Evolutionary conservation across 2,113 vertebrate species (phyloP).

Genomic region (Psittacula cyanocephala): DNA sequence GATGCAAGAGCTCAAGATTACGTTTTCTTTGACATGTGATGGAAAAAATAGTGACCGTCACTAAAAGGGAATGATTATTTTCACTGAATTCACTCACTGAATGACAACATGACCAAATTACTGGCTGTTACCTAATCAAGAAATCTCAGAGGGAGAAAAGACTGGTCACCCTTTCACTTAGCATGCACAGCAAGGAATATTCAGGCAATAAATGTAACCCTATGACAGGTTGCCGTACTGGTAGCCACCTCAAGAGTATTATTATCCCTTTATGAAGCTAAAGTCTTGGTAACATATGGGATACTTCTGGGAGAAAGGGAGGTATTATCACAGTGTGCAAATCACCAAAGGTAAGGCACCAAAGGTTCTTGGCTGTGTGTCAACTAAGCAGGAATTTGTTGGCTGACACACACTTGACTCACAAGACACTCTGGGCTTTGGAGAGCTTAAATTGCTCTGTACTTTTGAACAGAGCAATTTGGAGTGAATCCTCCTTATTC

Average conservation of each 20-base stretch:
- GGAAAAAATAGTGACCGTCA: background rate
- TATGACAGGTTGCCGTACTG: background rate
- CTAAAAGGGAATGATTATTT: background rate
- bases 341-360: background rate
- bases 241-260: background rate
- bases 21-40: background rate
- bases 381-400: background rate
- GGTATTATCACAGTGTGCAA: background rate
- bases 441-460: background rate
- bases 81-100: background rate
- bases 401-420: background rate
- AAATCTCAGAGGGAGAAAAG: background rate
- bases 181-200: background rate
- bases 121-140: background rate
- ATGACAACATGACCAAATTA: background rate
- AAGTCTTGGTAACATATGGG: background rate
- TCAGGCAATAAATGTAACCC: background rate
- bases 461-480: background rate
- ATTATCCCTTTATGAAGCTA: background rate
- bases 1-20: background rate
- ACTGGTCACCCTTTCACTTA: background rate
- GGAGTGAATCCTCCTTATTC: background rate
- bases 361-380: background rate
- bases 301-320: background rate
- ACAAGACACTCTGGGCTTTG: background rate